Percentiles rank a stretch among this genome's conserved stretches.
These are phyloP conservation scores for Drymonia ruficornis DNA, from an alignment of 2,888 invertebrate genomes.

Conservation along the genomic window DNA sequence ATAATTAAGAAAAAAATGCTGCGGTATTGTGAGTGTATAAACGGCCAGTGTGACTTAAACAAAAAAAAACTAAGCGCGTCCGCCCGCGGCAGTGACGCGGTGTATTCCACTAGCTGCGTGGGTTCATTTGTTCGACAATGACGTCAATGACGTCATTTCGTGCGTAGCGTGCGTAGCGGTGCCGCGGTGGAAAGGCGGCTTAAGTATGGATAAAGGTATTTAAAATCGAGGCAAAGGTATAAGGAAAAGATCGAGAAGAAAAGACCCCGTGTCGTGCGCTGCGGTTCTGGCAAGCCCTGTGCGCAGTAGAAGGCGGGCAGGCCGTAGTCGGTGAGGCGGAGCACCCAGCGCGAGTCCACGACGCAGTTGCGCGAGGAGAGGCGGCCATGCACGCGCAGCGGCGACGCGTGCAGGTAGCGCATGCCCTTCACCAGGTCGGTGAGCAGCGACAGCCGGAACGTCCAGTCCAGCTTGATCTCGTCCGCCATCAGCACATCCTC, in stretches of 20 bases:
- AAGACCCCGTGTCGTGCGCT: slow-evolving; percentile 88
- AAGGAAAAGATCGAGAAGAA: background rate
- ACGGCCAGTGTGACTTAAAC: too few species aligned
- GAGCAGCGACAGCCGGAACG: slow-evolving; percentile 95
- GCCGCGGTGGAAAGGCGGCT: too few species aligned
- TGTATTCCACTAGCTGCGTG: too few species aligned
- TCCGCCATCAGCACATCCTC: slow-evolving; percentile 95
- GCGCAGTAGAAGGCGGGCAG: slow-evolving; percentile 90
- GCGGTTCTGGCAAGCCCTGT: slow-evolving; percentile 88
- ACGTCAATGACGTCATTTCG: too few species aligned
- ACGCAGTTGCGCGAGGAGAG: slow-evolving; percentile 96
- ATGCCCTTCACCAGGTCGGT: slow-evolving; percentile 97
- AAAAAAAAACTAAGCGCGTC: too few species aligned
- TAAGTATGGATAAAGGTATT: too few species aligned
- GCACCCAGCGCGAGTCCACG: slow-evolving; percentile 97
- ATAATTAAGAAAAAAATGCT: too few species aligned
- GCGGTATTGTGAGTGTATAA: too few species aligned
- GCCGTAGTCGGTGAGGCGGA: slow-evolving; percentile 97
- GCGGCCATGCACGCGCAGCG: slow-evolving; percentile 93
- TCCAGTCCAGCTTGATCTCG: slow-evolving; percentile 97
- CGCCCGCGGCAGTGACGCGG: too few species aligned
- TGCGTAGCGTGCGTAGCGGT: too few species aligned
- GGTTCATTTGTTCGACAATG: too few species aligned
- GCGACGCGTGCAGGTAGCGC: slow-evolving; percentile 94
- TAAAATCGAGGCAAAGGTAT: too few species aligned